Conservation (phyloP, 2,113 vertebrate species). For the Columba livia region DNA sequence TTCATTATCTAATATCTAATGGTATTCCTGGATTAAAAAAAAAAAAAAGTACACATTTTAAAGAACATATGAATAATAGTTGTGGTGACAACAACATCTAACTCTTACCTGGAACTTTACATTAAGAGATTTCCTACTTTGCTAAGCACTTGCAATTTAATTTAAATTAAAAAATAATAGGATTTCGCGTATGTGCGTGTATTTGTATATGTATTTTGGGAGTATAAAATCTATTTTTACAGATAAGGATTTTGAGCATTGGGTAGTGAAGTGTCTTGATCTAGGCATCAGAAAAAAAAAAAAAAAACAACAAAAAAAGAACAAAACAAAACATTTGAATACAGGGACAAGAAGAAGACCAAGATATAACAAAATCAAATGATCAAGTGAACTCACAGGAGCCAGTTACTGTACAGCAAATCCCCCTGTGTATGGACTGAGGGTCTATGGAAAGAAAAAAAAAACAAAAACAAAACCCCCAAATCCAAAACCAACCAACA, state of each 20-base stretch:
- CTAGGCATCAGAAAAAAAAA: neutral
- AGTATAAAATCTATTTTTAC: neutral
- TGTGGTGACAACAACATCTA: neutral
- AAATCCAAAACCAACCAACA: too few species aligned
- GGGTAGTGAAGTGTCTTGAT: neutral
- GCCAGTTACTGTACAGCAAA: neutral
- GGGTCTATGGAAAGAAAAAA: neutral
- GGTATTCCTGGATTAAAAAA: neutral
- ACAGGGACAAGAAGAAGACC: fast-evolving
- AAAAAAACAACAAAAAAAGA: neutral
- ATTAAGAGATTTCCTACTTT: neutral
- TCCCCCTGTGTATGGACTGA: neutral
- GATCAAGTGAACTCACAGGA: neutral
- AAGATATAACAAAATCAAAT: neutral
- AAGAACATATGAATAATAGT: neutral
- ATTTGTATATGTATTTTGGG: neutral
- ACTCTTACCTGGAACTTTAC: neutral
- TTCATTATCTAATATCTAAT: neutral
- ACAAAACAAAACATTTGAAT: neutral
- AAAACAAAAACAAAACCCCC: neutral
- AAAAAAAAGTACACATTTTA: neutral
- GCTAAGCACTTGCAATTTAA: neutral
- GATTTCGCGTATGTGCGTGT: neutral
- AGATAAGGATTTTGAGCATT: neutral
- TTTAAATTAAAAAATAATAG: neutral